Conservation (phyloP, 2,113 vertebrate genomes). For the Phyllostomus discolor region DNA sequence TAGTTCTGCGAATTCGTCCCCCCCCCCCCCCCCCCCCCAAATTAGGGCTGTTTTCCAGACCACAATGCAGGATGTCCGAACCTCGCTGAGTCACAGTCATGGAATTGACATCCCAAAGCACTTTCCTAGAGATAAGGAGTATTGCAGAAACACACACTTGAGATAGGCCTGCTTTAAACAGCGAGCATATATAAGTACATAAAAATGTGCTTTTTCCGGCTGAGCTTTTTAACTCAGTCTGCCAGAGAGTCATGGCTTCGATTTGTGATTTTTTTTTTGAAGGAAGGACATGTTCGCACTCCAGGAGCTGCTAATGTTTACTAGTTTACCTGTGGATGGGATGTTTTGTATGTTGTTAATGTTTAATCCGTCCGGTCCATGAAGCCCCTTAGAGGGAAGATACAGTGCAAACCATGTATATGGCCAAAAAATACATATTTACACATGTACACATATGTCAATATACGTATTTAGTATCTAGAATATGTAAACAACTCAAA, state of each 20-base stretch:
- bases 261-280: not conserved
- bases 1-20: too few relatives aligned
- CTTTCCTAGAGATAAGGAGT: slow-evolving; percentile 2
- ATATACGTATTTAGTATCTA: not conserved
- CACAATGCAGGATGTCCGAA: not conserved
- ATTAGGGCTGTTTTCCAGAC: not conserved
- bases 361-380: not conserved
- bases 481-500: not conserved
- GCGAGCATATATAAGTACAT: not conserved
- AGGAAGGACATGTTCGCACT: not conserved
- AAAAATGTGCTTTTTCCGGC: not conserved
- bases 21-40: too few relatives aligned
- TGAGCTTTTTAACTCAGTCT: not conserved
- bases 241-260: not conserved
- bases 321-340: not conserved
- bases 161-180: not conserved
- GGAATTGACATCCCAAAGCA: not conserved
- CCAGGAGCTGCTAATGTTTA: not conserved
- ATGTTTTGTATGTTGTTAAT: not conserved
- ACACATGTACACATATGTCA: too few relatives aligned
- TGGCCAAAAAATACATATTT: not conserved
- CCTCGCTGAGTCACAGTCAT: not conserved
- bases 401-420: not conserved
- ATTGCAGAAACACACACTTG: not conserved
- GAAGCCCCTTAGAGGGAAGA: not conserved